These are phyloP conservation scores for Rhinoraja longicauda DNA, from an alignment of 2,797 vertebrate species.

Conservation along the genomic window DNA sequence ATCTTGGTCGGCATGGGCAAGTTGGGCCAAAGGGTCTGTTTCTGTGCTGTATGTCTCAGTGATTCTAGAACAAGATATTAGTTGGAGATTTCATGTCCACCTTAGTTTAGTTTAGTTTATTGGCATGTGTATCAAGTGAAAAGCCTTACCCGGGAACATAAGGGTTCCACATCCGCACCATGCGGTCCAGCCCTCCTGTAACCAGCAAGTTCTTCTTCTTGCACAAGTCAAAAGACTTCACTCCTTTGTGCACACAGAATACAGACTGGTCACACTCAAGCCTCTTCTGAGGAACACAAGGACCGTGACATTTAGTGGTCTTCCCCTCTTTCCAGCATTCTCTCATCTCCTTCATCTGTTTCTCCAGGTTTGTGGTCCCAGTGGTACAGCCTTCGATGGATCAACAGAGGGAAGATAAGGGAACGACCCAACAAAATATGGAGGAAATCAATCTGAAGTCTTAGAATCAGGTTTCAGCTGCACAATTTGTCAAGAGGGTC, in stretches of 20 bases:
- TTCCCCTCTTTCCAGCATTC: conserved; percentile 53
- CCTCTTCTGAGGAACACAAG: conserved; percentile 50
- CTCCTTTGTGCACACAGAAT: conserved; percentile 58
- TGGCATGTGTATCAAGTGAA: too few relatives aligned
- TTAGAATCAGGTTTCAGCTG: background rate
- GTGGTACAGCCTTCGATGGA: conserved; percentile 50
- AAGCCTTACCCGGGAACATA: conserved; percentile 52
- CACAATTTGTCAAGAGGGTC: too few relatives aligned
- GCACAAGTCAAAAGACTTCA: conserved; percentile 61
- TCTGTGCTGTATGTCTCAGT: too few relatives aligned
- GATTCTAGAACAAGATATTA: background rate
- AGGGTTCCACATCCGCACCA: conserved; percentile 67
- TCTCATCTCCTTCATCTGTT: conserved; percentile 57
- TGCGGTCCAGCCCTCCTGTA: conserved; percentile 61
- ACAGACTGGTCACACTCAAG: conserved; percentile 53
- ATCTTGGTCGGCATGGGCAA: too few relatives aligned
- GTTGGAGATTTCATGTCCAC: background rate
- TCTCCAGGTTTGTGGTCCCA: conserved; percentile 56
- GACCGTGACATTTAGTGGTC: conserved; percentile 47
- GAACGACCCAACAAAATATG: background rate
- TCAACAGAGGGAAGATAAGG: background rate
- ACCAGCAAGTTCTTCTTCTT: conserved; percentile 58
- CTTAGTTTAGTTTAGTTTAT: conserved; percentile 17
- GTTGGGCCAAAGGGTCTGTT: too few relatives aligned
- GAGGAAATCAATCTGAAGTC: background rate